phyloP scores from a whole-genome alignment of 2,797 vertebrate species.

The Bradypodion ventrale region DNA sequence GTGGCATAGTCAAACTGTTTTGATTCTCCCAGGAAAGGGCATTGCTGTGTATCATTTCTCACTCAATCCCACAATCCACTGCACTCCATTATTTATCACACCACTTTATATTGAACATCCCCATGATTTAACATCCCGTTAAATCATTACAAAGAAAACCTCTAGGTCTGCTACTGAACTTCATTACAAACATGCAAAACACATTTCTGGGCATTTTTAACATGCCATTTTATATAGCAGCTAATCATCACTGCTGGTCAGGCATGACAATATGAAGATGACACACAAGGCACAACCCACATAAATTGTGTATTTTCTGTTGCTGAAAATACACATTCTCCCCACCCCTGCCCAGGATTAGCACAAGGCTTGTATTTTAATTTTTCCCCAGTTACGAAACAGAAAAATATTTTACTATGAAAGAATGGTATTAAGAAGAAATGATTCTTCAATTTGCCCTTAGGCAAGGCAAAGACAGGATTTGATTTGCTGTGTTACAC shows the following conservation, averaged over 20 bases:
- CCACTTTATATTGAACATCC: conserved; percentile 37
- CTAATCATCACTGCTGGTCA: conserved; percentile 36
- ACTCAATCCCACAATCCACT: conserved; percentile 15
- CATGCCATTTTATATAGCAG: conserved; percentile 54
- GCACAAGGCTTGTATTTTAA: conserved; percentile 80
- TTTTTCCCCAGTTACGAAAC: conserved; percentile 85
- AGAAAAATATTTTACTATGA: conserved; percentile 84
- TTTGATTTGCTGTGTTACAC: conserved; percentile 86
- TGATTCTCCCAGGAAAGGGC: background rate
- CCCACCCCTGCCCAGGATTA: conserved; percentile 74
- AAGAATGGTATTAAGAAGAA: conserved; percentile 83
- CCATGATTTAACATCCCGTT: too few relatives aligned
- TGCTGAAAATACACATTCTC: conserved; percentile 59
- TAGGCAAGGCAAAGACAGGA: conserved; percentile 80
- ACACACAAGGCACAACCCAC: conserved; percentile 41
- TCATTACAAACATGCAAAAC: conserved; percentile 58
- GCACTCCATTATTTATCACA: conserved; percentile 48
- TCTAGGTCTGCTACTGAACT: conserved; percentile 48
- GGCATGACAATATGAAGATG: conserved; percentile 52
- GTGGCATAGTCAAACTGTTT: background rate
- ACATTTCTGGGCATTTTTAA: conserved; percentile 61
- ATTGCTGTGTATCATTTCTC: too few relatives aligned
- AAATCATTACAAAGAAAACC: conserved; percentile 56
- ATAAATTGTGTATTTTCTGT: conserved; percentile 48
- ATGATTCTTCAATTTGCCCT: conserved; percentile 79